Percentiles rank a stretch among this genome's conserved stretches.
Evolutionary conservation across 2,888 invertebrate species (phyloP).

Genomic region (Sinopyrophorus schimmeli): DNA sequence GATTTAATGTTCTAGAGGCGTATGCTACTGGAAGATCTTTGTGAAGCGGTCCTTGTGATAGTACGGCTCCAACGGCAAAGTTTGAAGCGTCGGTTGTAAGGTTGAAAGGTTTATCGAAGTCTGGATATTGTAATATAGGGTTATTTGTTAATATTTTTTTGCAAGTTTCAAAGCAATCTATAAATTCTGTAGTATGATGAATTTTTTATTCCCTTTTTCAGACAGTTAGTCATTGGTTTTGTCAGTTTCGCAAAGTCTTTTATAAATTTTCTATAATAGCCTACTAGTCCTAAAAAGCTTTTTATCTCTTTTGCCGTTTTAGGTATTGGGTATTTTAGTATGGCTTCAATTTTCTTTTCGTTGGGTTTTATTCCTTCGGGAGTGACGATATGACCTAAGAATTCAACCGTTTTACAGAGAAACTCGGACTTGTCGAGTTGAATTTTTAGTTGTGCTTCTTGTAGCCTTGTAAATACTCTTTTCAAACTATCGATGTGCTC

Average conservation of each 20-base stretch:
- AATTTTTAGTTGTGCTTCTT: conserved; percentile 3
- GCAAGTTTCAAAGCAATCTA: neutral
- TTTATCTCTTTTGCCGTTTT: too few relatives aligned
- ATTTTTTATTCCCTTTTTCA: too few relatives aligned
- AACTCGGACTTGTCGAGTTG: too few relatives aligned
- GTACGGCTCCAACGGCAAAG: neutral
- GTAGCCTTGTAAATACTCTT: neutral
- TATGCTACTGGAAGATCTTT: conserved; percentile 39
- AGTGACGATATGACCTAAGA: neutral
- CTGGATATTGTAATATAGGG: conserved; percentile 29
- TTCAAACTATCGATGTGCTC: neutral
- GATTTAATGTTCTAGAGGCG: conserved; percentile 39
- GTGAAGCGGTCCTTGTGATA: conserved; percentile 29
- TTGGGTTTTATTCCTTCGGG: too few relatives aligned
- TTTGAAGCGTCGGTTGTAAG: conserved; percentile 2
- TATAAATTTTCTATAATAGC: conserved; percentile 5
- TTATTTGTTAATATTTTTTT: conserved; percentile 12
- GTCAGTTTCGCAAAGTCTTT: neutral
- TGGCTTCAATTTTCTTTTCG: too few relatives aligned
- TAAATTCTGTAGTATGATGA: neutral
- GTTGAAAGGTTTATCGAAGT: neutral
- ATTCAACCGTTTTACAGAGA: neutral
- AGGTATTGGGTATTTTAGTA: too few relatives aligned
- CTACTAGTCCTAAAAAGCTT: too few relatives aligned
- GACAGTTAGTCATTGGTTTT: too few relatives aligned